Evolutionary conservation across 2,113 vertebrate species (phyloP), one percentile per base, ranked within the genome.

Genomic region (Mustelus asterias): DNA sequence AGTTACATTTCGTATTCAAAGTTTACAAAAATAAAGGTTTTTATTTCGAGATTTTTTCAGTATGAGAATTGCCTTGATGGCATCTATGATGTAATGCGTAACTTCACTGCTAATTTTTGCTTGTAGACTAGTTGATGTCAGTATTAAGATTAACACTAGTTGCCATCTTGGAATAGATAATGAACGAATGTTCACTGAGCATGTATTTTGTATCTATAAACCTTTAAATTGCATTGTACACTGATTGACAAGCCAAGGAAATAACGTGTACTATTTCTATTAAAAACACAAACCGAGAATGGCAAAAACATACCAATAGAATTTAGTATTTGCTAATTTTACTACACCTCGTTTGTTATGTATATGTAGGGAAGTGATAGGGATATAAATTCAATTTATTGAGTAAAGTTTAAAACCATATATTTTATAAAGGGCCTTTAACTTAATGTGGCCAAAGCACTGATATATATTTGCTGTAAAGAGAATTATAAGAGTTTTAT

Each of bases 391-490:
- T 98, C 97, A 98, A 98, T 98, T 97, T 97, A 97, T 98, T 98
- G 97, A 98, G 98, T 98, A 98, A 98, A 98, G 98, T 98, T 98
- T 98, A 98, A 98, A 98, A 98, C 97, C 98, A 98, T 99, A 98
- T 99, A 99, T 99, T 99, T 99, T 99, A 98, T 99, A 99, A 98
- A 98, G 96, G 98, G 98, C 98, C 99, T 99, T 98, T 98, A 99
- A 99, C 98, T 99, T 98, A 98, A 98, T 97, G 97, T 97, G 98
- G 98, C 98, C 99, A 99, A 99, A 99, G 98, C 98, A 99, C 98
- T 99, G 98, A 99, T 99, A 99, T 99, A 99, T 99, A 99, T 99
- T 99, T 99, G 98, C 98, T 99, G 98, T 99, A 99, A 99, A 99
- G 98, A 99, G 98, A 99, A 99, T 98, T 99, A 97, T 98, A 99